Evolutionary conservation across 2,888 invertebrate genomes (phyloP).

Genomic region (Listrodromus nycthemerus): DNA sequence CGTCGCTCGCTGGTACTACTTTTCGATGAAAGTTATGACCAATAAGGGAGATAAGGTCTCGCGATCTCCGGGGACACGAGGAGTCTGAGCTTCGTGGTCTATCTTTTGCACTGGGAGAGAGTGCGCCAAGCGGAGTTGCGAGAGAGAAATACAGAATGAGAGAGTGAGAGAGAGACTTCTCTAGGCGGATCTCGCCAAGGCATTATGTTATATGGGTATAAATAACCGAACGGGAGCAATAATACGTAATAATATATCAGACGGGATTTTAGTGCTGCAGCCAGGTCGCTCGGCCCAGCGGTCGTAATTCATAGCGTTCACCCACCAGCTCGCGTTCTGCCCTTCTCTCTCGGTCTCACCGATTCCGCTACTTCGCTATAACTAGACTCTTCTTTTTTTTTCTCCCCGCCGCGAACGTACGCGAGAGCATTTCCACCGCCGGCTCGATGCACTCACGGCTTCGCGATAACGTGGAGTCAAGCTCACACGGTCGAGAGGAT

Average conservation of each 20-base stretch:
- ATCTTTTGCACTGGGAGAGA: conserved; percentile 53
- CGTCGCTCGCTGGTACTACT: conserved; percentile 67
- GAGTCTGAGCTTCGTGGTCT: conserved; percentile 55
- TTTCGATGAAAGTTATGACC: conserved; percentile 82
- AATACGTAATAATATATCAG: conserved; percentile 85
- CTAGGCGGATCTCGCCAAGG: conserved; percentile 80
- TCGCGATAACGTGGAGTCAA: background rate
- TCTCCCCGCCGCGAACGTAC: conserved; percentile 24
- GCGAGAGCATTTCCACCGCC: conserved; percentile 11
- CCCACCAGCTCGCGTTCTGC: conserved; percentile 73
- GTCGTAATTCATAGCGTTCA: conserved; percentile 84
- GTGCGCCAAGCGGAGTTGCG: conserved; percentile 10
- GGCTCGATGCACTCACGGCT: conserved; percentile 24
- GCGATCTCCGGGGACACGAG: conserved; percentile 78
- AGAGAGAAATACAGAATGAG: conserved; percentile 35
- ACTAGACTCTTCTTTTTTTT: conserved; percentile 33
- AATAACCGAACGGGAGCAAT: conserved; percentile 84
- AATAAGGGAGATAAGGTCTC: conserved; percentile 82
- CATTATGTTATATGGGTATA: conserved; percentile 85
- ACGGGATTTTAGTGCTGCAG: conserved; percentile 84
- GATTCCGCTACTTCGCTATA: conserved; percentile 26
- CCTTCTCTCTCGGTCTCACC: conserved; percentile 48
- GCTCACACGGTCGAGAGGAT: conserved; percentile 5
- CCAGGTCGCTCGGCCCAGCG: conserved; percentile 81
- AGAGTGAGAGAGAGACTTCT: conserved; percentile 71